These are phyloP conservation scores for Artemia sp. DNA, from an alignment of 2,888 invertebrate genomes.

Conservation along the genomic window DNA sequence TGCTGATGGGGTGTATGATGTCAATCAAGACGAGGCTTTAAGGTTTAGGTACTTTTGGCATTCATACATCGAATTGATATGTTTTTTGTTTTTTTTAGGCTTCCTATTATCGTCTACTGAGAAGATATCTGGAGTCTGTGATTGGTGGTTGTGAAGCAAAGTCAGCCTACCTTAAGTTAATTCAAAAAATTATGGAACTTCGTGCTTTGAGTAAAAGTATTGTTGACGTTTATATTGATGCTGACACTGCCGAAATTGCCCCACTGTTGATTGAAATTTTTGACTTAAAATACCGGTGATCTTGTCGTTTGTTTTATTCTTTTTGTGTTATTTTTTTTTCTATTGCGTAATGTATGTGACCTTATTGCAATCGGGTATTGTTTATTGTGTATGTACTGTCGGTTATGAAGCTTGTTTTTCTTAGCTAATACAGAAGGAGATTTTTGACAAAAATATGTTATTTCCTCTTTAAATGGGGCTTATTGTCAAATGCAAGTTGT, in stretches of 20 bases:
- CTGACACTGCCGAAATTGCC: slow-evolving; percentile 76
- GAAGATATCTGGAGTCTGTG: slow-evolving; percentile 60
- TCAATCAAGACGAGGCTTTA: too few relatives aligned
- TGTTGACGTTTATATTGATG: slow-evolving; percentile 77
- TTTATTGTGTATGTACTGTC: too few relatives aligned
- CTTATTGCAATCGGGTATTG: too few relatives aligned
- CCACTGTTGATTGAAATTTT: slow-evolving; percentile 87
- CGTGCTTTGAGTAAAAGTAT: slow-evolving; percentile 73
- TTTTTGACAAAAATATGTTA: too few relatives aligned
- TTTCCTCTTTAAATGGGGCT: too few relatives aligned
- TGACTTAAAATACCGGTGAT: slow-evolving; percentile 47
- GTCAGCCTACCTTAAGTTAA: slow-evolving; percentile 65
- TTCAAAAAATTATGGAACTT: slow-evolving; percentile 77
- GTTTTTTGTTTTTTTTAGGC: slow-evolving; percentile 42
- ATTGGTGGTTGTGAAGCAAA: slow-evolving; percentile 60
- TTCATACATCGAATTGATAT: too few relatives aligned
- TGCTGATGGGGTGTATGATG: too few relatives aligned
- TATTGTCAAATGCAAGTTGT: too few relatives aligned
- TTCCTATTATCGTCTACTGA: slow-evolving; percentile 70
- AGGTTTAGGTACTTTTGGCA: too few relatives aligned
- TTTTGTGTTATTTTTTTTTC: not conserved
- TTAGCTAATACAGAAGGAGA: too few relatives aligned
- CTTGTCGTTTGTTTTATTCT: not conserved
- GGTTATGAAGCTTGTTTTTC: too few relatives aligned
- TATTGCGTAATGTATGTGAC: too few relatives aligned